These are phyloP conservation scores for Heliocidaris erythrogramma DNA, from an alignment of 35 echinoderm and acorn worm species.

Conservation along the genomic window DNA sequence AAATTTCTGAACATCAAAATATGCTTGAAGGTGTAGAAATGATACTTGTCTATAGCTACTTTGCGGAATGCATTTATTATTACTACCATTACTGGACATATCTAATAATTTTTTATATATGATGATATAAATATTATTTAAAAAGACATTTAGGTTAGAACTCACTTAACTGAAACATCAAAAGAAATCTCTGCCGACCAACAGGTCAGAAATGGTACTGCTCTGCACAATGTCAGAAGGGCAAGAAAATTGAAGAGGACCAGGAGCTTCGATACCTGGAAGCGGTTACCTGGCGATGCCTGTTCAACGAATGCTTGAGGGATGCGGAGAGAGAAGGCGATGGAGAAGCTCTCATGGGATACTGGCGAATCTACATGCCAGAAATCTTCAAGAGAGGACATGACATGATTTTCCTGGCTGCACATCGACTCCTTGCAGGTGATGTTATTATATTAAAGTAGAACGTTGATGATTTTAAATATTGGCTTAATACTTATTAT, in stretches of 20 bases:
- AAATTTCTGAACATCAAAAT: too few species aligned
- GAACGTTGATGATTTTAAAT: too few species aligned
- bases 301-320: not conserved
- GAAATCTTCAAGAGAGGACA: not conserved
- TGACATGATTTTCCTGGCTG: not conserved
- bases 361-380: constrained; percentile 26
- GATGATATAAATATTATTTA: too few species aligned
- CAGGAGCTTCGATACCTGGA: not conserved
- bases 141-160: too few species aligned
- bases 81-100: too few species aligned
- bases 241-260: not conserved
- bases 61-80: too few species aligned
- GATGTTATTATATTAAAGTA: not conserved
- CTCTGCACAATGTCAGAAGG: not conserved
- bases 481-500: too few species aligned
- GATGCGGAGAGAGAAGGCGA: constrained; percentile 17
- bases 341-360: constrained; percentile 7
- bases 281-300: constrained; percentile 14
- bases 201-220: not conserved
- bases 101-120: too few species aligned
- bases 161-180: too few species aligned
- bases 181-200: too few species aligned
- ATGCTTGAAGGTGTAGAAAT: too few species aligned
- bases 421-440: not conserved
- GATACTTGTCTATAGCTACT: too few species aligned